These are phyloP conservation scores for Nasonia oneida DNA, from an alignment of 2,888 invertebrate species.

Conservation along the genomic window DNA sequence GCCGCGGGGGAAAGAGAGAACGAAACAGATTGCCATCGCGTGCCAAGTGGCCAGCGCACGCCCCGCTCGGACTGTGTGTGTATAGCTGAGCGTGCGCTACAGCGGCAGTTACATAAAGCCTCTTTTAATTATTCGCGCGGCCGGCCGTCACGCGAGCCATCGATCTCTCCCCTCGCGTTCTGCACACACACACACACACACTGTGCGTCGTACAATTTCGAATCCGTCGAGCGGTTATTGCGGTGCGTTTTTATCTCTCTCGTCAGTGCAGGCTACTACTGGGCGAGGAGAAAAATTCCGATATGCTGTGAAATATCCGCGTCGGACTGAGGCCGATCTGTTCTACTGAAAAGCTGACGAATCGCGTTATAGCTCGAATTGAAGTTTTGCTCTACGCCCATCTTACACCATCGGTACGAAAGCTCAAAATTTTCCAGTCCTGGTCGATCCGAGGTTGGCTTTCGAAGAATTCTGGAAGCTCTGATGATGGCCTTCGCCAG, in stretches of 20 bases:
- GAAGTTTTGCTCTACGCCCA: too few relatives aligned
- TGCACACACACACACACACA: background rate
- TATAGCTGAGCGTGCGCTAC: background rate
- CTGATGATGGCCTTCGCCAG: too few relatives aligned
- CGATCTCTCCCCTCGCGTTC: background rate
- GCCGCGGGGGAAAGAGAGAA: background rate
- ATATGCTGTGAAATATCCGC: background rate
- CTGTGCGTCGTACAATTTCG: background rate
- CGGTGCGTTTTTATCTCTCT: too few relatives aligned
- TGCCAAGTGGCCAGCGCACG: slow-evolving; percentile 5
- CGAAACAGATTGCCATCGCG: slow-evolving; percentile 14
- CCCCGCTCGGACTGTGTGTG: background rate
- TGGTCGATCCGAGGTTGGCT: too few relatives aligned
- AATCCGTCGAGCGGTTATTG: background rate
- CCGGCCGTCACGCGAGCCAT: slow-evolving; percentile 23
- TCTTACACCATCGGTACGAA: too few relatives aligned
- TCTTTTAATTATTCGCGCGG: slow-evolving; percentile 18
- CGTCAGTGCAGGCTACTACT: too few relatives aligned
- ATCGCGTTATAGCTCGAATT: background rate
- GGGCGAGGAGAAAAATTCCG: too few relatives aligned
- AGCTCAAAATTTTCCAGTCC: too few relatives aligned
- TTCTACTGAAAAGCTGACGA: background rate
- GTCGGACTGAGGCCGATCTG: background rate
- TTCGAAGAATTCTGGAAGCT: too few relatives aligned
- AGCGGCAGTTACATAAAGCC: slow-evolving; percentile 2